phyloP scores from a whole-genome alignment of 2,797 vertebrate genomes.

The Esox masquinongy region DNA sequence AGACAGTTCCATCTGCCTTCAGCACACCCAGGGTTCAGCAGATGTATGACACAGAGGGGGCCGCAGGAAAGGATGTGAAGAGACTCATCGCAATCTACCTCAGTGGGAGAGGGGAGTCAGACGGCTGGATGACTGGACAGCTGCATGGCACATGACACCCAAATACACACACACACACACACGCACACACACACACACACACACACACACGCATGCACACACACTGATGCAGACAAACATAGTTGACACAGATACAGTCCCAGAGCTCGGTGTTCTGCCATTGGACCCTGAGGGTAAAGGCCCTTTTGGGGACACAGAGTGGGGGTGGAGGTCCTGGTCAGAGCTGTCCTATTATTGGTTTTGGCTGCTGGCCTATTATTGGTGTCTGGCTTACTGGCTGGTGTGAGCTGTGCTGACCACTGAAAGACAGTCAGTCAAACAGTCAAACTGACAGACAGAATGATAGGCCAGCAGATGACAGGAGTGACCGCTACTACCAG shows the following conservation, averaged over 20 bases:
- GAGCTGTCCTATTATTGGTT: background rate
- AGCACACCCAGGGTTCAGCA: slow-evolving; percentile 61
- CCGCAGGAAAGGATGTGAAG: background rate
- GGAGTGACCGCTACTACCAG: background rate
- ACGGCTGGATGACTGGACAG: background rate
- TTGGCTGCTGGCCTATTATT: background rate
- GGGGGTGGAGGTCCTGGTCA: background rate
- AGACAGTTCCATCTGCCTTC: slow-evolving; percentile 64
- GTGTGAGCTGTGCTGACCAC: too few relatives aligned
- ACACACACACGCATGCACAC: slow-evolving; percentile 9
- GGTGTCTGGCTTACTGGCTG: background rate
- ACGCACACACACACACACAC: slow-evolving; percentile 3
- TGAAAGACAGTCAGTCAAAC: too few relatives aligned
- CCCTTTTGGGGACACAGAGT: background rate
- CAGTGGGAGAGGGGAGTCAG: slow-evolving; percentile 4
- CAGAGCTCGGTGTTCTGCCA: background rate
- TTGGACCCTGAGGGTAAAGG: slow-evolving; percentile 1
- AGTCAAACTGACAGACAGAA: background rate
- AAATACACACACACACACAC: slow-evolving; percentile 5
- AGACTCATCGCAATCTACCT: background rate
- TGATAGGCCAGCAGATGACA: background rate
- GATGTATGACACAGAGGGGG: slow-evolving; percentile 40
- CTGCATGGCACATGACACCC: slow-evolving; percentile 10
- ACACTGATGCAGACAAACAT: background rate
- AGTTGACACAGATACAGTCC: background rate